Percentiles rank a stretch among this genome's conserved stretches.
Evolutionary conservation across 2,888 invertebrate genomes (phyloP).

Genomic region (Tortrix viridana): DNA sequence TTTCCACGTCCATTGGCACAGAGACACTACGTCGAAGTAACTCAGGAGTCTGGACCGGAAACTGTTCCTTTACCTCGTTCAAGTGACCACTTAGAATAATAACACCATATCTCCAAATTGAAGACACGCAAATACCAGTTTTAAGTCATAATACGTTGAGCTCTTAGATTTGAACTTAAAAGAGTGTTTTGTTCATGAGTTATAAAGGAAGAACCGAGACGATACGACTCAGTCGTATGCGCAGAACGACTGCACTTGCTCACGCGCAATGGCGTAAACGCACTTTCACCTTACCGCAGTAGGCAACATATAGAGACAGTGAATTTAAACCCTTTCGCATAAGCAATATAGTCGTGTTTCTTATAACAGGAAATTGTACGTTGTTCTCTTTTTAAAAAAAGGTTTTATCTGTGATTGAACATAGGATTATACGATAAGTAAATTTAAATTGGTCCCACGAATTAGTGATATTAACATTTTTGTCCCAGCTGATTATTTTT

Average conservation of each 20-base stretch:
- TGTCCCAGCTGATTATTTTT: too few relatives aligned
- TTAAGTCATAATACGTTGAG: too few relatives aligned
- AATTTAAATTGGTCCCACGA: neutral
- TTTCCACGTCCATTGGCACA: constrained; percentile 66
- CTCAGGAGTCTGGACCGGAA: constrained; percentile 38
- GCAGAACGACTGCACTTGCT: constrained; percentile 9
- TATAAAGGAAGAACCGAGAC: neutral
- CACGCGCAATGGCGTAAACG: neutral
- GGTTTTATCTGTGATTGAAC: constrained; percentile 2
- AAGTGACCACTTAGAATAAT: constrained; percentile 55
- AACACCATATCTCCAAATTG: constrained; percentile 24
- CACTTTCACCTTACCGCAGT: constrained; percentile 2
- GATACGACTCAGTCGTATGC: constrained; percentile 7
- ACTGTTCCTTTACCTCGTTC: constrained; percentile 39
- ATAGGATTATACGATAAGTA: constrained; percentile 13
- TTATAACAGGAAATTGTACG: neutral
- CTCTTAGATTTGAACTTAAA: too few relatives aligned
- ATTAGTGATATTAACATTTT: neutral
- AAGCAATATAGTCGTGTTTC: too few relatives aligned
- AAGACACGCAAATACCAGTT: too few relatives aligned
- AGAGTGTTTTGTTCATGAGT: too few relatives aligned
- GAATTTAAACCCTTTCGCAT: too few relatives aligned
- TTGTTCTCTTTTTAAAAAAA: neutral
- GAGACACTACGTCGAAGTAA: constrained; percentile 31
- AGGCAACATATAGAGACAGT: neutral